Evolutionary conservation across 2,113 vertebrate genomes (phyloP).

Genomic region (Halichoeres trimaculatus): DNA sequence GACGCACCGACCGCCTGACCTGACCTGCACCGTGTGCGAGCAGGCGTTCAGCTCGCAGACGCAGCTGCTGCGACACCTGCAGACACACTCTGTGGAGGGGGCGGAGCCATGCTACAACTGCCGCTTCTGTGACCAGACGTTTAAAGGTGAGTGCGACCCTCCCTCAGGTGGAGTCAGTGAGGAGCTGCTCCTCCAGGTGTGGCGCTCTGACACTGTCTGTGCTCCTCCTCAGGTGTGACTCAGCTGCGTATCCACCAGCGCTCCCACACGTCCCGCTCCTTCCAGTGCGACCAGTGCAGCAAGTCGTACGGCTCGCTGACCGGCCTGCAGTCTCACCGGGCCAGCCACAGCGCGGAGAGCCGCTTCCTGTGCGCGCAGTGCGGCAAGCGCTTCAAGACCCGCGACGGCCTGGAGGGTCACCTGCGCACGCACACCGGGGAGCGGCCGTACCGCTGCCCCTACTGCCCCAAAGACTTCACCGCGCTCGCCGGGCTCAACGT

Average conservation of each 20-base stretch:
- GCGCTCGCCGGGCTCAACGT: slow-evolving; percentile 79
- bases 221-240: slow-evolving; percentile 57
- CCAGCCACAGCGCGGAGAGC: slow-evolving; percentile 66
- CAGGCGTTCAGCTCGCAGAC: slow-evolving; percentile 68
- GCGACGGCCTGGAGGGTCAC: slow-evolving; percentile 76
- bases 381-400: slow-evolving; percentile 79
- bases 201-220: too few species aligned
- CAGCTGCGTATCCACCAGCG: slow-evolving; percentile 81
- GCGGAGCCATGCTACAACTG: slow-evolving; percentile 63
- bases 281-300: slow-evolving; percentile 75
- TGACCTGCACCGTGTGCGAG: slow-evolving; percentile 59
- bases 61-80: slow-evolving; percentile 71
- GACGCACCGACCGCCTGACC: slow-evolving; percentile 55
- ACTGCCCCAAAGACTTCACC: slow-evolving; percentile 80
- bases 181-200: too few species aligned
- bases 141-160: slow-evolving; percentile 44
- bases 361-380: slow-evolving; percentile 80
- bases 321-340: slow-evolving; percentile 70
- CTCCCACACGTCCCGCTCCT: slow-evolving; percentile 66
- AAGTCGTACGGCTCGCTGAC: slow-evolving; percentile 72
- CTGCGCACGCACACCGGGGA: slow-evolving; percentile 77
- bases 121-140: slow-evolving; percentile 76
- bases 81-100: slow-evolving; percentile 63
- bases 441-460: slow-evolving; percentile 75
- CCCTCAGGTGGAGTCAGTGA: too few species aligned